Evolutionary conservation across 92 coral and sea anemone genomes (phyloP), one percentile per base, ranked within the genome.

Genomic region (Porites evermanni): DNA sequence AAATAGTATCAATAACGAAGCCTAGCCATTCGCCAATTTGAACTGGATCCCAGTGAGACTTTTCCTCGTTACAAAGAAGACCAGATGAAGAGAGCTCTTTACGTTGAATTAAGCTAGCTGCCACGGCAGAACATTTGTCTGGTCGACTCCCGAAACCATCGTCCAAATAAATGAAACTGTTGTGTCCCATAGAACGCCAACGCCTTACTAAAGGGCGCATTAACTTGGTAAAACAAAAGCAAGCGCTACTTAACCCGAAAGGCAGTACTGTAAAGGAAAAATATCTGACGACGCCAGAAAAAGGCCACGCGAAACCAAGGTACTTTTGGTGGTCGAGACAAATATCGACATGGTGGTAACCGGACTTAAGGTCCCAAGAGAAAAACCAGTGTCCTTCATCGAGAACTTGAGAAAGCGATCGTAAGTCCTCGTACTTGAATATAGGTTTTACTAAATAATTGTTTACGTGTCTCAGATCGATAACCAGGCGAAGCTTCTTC

Each of bases 1-100:
- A 63, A 17, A 90, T 84, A 1, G 92, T 88, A 59, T 91, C 80
- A 70, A 93, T 91, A 10, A 91, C 64, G 72, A 93, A 85, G 7
- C 92, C 90, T 2, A 93, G 72, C 88, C 92, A 90, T 68, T 90
- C 91, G 18, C 95, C 88, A 32, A 88, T 59, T 80, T 90, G 92
- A 82, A 83, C 63, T 0, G 94, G 96, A 11, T 17, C 13, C 90
- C 91, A 91, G 50, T 90, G 85, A 9, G 94, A 84, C 67, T 93
- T 93, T 13, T 78, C 93, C 61, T 90, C 91, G 21, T 93, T 87
- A 50, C 77, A 71, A 17, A 88, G 56, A 10, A 88, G 70, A 4
- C 96, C 90, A n/a, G 93, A 86, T 8, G 88, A 12, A n/a, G 26
- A 23, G 20, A 87, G 91, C 18, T 86, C 93, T 21, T 21, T 21